Evolutionary conservation across 2,113 vertebrate genomes (phyloP).

Genomic region (Stictonetta naevosa): DNA sequence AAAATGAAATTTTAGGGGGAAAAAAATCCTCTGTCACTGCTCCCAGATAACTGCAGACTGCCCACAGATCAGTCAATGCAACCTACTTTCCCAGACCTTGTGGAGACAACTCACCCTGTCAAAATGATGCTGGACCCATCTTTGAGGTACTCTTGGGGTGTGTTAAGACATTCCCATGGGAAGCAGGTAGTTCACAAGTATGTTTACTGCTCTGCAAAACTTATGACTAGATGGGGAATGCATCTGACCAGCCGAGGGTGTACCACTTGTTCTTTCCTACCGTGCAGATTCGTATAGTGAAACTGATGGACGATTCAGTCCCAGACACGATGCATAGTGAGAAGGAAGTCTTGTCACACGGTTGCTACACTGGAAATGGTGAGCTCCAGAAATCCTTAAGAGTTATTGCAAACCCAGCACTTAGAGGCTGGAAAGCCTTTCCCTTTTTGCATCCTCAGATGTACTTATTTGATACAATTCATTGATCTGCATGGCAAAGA

Average conservation of each 20-base stretch:
- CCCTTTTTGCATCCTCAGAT: conserved; percentile 30
- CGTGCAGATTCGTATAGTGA: not conserved
- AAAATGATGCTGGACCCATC: not conserved
- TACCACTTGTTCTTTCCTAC: not conserved
- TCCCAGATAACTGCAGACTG: not conserved
- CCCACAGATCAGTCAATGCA: not conserved
- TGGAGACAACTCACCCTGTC: not conserved
- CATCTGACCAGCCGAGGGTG: not conserved
- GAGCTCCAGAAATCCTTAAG: not conserved
- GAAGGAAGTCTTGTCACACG: not conserved
- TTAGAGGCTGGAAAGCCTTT: not conserved
- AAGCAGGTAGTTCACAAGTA: not conserved
- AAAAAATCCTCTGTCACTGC: not conserved
- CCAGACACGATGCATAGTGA: not conserved
- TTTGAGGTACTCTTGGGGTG: not conserved
- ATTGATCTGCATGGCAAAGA: conserved; percentile 52
- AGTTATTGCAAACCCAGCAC: not conserved
- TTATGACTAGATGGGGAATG: not conserved
- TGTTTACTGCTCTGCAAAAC: not conserved
- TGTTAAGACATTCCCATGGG: not conserved
- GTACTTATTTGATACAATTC: conserved; percentile 50
- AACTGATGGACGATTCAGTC: not conserved
- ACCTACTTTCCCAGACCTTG: not conserved
- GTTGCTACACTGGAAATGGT: not conserved
- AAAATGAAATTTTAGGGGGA: not conserved